These are phyloP conservation scores for Stegodyphus dumicola DNA, from an alignment of 1,140 invertebrate genomes.

Conservation along the genomic window DNA sequence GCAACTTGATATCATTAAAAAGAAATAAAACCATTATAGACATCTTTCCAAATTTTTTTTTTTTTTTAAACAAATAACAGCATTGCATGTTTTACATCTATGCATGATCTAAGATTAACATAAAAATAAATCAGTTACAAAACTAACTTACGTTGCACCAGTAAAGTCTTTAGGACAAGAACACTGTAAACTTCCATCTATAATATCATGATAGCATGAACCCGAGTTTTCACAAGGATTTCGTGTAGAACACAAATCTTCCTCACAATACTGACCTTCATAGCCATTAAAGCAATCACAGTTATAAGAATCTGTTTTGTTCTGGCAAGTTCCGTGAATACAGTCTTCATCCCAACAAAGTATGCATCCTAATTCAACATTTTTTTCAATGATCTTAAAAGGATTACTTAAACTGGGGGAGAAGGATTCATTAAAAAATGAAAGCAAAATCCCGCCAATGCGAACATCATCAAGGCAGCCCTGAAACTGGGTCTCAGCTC, in stretches of 20 bases:
- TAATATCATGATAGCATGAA: slow-evolving; percentile 77
- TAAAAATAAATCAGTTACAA: too few species aligned
- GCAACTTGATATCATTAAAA: too few species aligned
- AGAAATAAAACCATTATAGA: too few species aligned
- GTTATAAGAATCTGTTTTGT: slow-evolving; percentile 79
- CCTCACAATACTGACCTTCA: slow-evolving; percentile 79
- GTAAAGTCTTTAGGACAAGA: slow-evolving; percentile 71
- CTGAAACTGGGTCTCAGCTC: slow-evolving; percentile 71
- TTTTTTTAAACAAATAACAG: too few species aligned
- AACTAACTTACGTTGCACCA: slow-evolving; percentile 35
- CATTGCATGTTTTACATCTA: too few species aligned
- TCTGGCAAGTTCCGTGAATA: slow-evolving; percentile 81
- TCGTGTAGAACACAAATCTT: slow-evolving; percentile 71
- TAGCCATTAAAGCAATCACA: slow-evolving; percentile 87
- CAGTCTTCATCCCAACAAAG: slow-evolving; percentile 89
- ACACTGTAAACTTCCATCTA: slow-evolving; percentile 77
- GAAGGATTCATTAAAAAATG: slow-evolving; percentile 79
- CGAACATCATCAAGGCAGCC: slow-evolving; percentile 93
- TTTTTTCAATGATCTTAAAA: slow-evolving; percentile 27
- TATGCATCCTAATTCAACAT: slow-evolving; percentile 73
- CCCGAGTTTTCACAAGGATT: slow-evolving; percentile 79
- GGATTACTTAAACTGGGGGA: slow-evolving; percentile 3
- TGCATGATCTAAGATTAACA: too few species aligned
- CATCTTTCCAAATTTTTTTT: too few species aligned
- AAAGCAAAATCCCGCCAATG: slow-evolving; percentile 83